Conservation (phyloP, 2,888 invertebrate species). For the Spisula subtruncata region DNA sequence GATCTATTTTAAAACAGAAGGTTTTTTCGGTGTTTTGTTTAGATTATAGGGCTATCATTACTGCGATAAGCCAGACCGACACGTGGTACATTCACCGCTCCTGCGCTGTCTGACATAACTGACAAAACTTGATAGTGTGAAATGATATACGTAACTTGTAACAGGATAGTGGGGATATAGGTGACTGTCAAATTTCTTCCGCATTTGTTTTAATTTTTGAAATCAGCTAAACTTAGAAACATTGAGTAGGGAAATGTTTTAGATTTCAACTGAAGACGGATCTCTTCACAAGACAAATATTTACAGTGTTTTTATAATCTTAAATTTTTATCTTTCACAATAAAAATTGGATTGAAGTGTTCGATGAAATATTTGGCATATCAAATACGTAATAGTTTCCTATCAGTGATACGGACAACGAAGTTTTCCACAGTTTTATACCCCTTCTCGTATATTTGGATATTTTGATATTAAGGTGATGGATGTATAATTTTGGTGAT, state of each 20-base stretch:
- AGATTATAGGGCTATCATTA: background rate
- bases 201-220: constrained; percentile 1
- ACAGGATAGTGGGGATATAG: background rate
- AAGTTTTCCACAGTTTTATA: background rate
- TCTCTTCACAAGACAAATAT: background rate
- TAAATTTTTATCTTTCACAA: background rate
- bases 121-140: background rate
- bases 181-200: constrained; percentile 14
- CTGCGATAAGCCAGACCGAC: background rate
- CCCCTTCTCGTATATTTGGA: background rate
- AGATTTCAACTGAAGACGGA: background rate
- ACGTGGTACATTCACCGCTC: background rate
- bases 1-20: background rate
- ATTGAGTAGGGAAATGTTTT: constrained; percentile 28
- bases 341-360: constrained; percentile 23
- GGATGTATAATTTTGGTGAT: background rate
- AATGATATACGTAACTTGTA: background rate
- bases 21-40: background rate
- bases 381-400: constrained; percentile 13
- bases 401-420: background rate
- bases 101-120: background rate
- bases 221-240: background rate
- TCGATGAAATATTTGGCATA: constrained; percentile 15
- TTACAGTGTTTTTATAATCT: constrained; percentile 24
- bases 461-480: background rate